phyloP scores from a whole-genome alignment of 2,888 invertebrate species.

The Axea sp. region DNA sequence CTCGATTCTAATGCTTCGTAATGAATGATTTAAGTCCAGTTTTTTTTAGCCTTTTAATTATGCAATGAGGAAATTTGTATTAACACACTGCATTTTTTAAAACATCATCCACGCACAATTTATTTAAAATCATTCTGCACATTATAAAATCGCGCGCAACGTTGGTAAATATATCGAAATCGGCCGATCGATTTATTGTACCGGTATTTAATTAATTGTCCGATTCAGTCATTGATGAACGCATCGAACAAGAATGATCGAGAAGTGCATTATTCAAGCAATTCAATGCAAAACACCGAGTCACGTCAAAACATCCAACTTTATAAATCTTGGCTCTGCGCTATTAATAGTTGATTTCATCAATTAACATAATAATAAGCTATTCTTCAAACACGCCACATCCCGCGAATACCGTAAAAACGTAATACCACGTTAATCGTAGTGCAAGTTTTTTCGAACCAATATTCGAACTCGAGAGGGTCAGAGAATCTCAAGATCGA shows the following conservation, averaged over 20 bases:
- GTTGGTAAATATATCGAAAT: too few species aligned
- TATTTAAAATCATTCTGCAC: too few species aligned
- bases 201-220: conserved; percentile 6
- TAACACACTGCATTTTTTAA: too few species aligned
- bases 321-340: background rate
- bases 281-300: conserved; percentile 24
- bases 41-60: too few species aligned
- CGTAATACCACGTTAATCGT: conserved; percentile 15
- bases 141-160: too few species aligned
- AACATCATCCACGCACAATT: too few species aligned
- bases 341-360: conserved; percentile 27
- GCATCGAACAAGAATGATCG: background rate
- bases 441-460: conserved; percentile 1
- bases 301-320: background rate
- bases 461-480: background rate
- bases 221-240: conserved; percentile 7
- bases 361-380: conserved; percentile 15
- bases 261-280: conserved; percentile 14
- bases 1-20: too few species aligned
- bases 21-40: too few species aligned
- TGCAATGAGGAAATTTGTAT: too few species aligned
- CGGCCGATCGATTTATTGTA: too few species aligned
- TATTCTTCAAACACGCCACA: conserved; percentile 11
- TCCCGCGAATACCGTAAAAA: conserved; percentile 3
- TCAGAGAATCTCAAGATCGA: background rate